A percentile compares a stretch with the other conserved stretches of the same genome.
phyloP scores from a whole-genome alignment of 2,113 vertebrate species.

The Passer montanus region DNA sequence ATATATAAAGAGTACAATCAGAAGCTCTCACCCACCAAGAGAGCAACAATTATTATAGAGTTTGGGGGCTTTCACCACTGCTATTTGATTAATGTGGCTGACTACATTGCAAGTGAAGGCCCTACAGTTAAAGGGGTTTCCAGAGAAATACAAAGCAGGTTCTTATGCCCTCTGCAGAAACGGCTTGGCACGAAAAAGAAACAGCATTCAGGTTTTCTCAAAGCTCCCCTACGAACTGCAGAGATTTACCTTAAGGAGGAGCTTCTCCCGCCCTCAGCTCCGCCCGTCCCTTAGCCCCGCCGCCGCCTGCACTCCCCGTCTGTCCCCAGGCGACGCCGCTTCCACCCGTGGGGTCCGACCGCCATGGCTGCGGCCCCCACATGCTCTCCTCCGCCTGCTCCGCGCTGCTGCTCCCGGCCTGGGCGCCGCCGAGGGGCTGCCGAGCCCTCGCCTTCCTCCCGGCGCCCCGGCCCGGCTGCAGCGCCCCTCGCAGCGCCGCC shows the following conservation, averaged over 20 bases:
- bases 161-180: not conserved
- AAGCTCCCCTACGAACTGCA: not conserved
- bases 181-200: not conserved
- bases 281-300: not conserved
- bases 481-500: not conserved
- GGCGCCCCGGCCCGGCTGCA: not conserved
- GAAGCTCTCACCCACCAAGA: not conserved
- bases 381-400: too few species aligned
- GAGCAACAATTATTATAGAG: not conserved
- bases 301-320: not conserved
- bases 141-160: not conserved
- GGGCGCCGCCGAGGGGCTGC: not conserved
- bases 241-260: not conserved
- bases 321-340: not conserved
- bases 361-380: not conserved
- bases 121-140: not conserved
- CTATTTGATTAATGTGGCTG: not conserved
- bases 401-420: not conserved
- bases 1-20: not conserved
- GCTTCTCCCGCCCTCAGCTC: not conserved
- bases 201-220: rapidly evolving
- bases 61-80: rapidly evolving
- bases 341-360: not conserved
- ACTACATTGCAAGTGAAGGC: not conserved
- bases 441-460: too few species aligned